These are phyloP conservation scores for Drosophila acutilabella DNA, from an alignment of 2,888 invertebrate genomes.

Conservation along the genomic window DNA sequence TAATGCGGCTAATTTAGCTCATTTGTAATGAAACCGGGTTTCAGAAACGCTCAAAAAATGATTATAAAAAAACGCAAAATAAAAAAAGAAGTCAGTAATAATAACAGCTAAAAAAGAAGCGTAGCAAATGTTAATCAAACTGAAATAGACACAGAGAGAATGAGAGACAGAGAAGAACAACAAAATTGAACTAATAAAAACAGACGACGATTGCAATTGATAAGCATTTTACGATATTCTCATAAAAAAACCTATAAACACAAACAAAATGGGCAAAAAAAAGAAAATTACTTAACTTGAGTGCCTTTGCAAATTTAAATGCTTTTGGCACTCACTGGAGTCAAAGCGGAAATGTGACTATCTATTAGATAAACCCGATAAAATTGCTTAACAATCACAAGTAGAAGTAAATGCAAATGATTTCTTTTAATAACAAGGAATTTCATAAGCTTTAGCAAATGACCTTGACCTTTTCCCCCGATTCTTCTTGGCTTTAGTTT, in stretches of 20 bases:
- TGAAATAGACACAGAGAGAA: conserved; percentile 14
- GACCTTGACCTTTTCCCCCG: neutral
- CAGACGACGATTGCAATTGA: conserved; percentile 58
- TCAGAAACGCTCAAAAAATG: conserved; percentile 63
- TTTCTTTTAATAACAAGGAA: no score
- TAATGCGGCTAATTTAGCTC: conserved; percentile 69
- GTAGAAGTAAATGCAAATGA: neutral
- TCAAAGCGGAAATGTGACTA: conserved; percentile 4
- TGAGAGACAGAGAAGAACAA: neutral
- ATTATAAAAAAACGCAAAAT: conserved; percentile 18
- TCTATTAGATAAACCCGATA: conserved; percentile 4
- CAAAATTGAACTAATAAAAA: conserved; percentile 53
- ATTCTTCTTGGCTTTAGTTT: neutral
- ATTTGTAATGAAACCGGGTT: conserved; percentile 70
- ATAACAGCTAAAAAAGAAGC: conserved; percentile 14
- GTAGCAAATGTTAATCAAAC: conserved; percentile 49
- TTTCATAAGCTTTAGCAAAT: no score
- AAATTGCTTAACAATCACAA: neutral
- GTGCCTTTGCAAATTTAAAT: conserved; percentile 14
- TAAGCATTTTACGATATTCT: conserved; percentile 56
- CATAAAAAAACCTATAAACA: conserved; percentile 19
- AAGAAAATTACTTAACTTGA: conserved; percentile 30
- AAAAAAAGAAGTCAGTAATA: neutral
- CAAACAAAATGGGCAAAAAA: conserved; percentile 8
- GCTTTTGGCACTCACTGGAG: neutral